Evolutionary conservation across 2,113 vertebrate species (phyloP).

Genomic region (Nothocercus julius): DNA sequence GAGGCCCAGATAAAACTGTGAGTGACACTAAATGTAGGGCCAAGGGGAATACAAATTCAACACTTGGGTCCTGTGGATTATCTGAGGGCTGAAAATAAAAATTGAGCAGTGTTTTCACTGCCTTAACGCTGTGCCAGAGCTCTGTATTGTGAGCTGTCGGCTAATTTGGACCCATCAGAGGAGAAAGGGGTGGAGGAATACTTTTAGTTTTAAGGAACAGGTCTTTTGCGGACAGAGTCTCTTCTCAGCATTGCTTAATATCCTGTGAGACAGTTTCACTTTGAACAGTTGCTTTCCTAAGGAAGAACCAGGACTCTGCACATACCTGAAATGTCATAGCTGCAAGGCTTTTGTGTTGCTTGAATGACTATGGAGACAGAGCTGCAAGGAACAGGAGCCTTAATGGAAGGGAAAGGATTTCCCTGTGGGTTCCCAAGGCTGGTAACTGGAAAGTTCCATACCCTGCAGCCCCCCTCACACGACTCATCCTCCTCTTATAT

Average conservation of each 20-base stretch:
- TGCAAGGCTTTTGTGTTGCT: background rate
- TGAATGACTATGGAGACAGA: too few species aligned
- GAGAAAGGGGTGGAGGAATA: background rate
- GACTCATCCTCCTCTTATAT: too few species aligned
- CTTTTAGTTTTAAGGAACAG: background rate
- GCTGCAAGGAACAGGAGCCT: too few species aligned
- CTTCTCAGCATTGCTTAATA: background rate
- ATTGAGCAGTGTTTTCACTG: background rate
- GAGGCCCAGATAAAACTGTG: background rate
- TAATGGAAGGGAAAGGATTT: too few species aligned
- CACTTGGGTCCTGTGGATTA: background rate
- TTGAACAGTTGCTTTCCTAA: background rate
- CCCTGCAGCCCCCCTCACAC: too few species aligned
- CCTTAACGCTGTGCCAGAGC: background rate
- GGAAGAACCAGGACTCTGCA: background rate
- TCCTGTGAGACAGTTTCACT: fast-evolving
- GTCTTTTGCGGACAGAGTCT: background rate
- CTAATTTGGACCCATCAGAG: fast-evolving
- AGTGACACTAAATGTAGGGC: fast-evolving
- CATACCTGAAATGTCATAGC: background rate
- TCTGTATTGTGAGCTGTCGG: background rate
- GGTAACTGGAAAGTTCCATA: too few species aligned
- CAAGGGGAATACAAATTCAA: background rate
- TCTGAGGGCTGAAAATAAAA: background rate
- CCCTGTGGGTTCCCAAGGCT: too few species aligned